A percentile compares a stretch with the other conserved stretches of the same genome.
phyloP scores from a whole-genome alignment of 2,888 invertebrate species.

The Apotomis capreana region DNA sequence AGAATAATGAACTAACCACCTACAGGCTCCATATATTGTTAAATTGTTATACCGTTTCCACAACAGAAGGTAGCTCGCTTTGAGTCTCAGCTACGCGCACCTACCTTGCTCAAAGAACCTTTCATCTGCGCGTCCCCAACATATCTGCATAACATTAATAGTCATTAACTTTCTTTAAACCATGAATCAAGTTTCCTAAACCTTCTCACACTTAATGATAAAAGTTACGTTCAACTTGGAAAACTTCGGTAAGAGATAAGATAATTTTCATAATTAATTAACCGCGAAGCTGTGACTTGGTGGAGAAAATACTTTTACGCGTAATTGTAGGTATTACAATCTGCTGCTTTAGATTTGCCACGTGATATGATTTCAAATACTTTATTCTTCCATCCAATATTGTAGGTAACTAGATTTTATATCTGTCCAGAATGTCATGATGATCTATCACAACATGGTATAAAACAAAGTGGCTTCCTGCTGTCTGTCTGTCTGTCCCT shows the following conservation, averaged over 20 bases:
- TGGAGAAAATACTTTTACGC: slow-evolving; percentile 25
- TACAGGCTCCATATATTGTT: neutral
- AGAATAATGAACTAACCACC: neutral
- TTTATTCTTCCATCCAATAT: no score
- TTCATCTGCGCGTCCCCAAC: slow-evolving; percentile 12
- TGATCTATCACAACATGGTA: no score
- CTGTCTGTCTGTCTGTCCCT: no score
- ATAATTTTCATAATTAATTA: slow-evolving; percentile 41
- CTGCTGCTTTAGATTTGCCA: neutral
- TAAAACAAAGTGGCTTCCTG: no score
- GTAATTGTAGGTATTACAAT: slow-evolving; percentile 5
- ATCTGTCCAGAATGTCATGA: no score
- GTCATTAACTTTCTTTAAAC: slow-evolving; percentile 22
- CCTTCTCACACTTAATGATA: slow-evolving; percentile 24
- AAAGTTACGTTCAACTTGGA: slow-evolving; percentile 27
- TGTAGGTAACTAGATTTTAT: no score
- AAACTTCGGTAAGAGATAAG: slow-evolving; percentile 37
- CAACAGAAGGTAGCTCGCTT: neutral
- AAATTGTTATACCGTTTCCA: neutral
- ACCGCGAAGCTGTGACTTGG: slow-evolving; percentile 37
- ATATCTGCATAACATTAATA: slow-evolving; percentile 17
- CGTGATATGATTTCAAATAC: neutral
- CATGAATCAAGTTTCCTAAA: slow-evolving; percentile 18
- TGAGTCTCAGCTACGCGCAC: slow-evolving; percentile 16
- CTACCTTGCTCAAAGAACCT: neutral